Conservation (phyloP, 2,113 vertebrate genomes). For the Carollia perspicillata region DNA sequence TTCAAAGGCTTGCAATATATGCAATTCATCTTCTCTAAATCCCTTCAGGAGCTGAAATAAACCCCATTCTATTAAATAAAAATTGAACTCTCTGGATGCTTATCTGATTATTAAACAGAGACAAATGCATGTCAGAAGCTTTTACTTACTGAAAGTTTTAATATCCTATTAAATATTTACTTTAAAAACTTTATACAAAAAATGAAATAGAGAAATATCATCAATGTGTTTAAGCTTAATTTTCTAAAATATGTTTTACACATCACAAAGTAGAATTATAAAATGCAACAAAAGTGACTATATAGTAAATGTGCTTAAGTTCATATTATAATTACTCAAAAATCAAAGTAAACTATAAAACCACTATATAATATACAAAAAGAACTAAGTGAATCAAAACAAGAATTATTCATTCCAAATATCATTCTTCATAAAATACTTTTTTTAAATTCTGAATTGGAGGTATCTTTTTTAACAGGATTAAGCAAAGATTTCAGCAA, state of each 20-base stretch:
- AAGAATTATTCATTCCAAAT: not conserved
- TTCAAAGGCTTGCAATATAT: conserved; percentile 14
- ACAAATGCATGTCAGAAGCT: not conserved
- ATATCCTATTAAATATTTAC: not conserved
- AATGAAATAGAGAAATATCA: not conserved
- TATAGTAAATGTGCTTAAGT: not conserved
- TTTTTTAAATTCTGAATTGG: not conserved
- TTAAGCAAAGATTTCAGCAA: not conserved
- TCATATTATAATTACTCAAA: not conserved
- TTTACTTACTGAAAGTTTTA: not conserved
- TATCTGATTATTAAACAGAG: not conserved
- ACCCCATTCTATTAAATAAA: not conserved
- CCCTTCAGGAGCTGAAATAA: not conserved
- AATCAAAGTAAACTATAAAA: not conserved
- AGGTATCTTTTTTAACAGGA: not conserved
- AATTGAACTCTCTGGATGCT: not conserved
- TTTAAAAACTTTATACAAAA: not conserved
- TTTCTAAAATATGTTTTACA: not conserved
- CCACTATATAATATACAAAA: not conserved
- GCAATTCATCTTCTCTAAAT: not conserved
- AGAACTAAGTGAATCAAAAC: not conserved
- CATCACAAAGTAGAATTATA: not conserved
- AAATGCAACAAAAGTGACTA: not conserved
- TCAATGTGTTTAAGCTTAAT: not conserved
- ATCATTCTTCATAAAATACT: not conserved